phyloP scores from a whole-genome alignment of 2,888 invertebrate genomes.

The Spodoptera picta region DNA sequence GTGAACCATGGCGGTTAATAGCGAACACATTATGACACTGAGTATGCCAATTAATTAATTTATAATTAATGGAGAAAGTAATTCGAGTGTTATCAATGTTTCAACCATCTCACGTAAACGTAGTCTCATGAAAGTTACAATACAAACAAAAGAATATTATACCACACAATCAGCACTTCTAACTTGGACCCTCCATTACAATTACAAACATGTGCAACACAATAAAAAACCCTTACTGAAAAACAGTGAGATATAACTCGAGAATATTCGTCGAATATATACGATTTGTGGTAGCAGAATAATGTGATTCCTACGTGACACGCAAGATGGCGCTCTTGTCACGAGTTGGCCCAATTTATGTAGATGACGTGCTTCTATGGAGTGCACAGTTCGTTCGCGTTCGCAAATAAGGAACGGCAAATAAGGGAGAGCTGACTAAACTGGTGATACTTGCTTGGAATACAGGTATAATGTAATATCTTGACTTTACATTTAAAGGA shows the following conservation, averaged over 20 bases:
- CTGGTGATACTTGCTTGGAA: slow-evolving; percentile 3
- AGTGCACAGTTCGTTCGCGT: slow-evolving; percentile 43
- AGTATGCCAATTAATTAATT: too few species aligned
- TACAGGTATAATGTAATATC: not conserved
- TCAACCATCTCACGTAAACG: too few species aligned
- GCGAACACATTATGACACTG: too few species aligned
- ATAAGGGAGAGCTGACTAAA: slow-evolving; percentile 15
- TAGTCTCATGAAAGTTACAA: too few species aligned
- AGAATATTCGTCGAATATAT: slow-evolving; percentile 50
- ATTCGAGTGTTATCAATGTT: too few species aligned
- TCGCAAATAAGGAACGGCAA: slow-evolving; percentile 35
- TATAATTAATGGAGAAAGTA: too few species aligned
- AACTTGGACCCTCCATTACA: slow-evolving; percentile 12
- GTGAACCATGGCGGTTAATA: too few species aligned
- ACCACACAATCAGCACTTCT: not conserved
- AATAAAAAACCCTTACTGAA: slow-evolving; percentile 28
- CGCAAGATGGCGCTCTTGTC: slow-evolving; percentile 48
- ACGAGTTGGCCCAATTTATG: slow-evolving; percentile 65
- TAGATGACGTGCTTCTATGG: slow-evolving; percentile 61
- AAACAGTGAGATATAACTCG: slow-evolving; percentile 41
- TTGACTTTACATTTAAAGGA: too few species aligned
- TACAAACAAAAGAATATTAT: too few species aligned
- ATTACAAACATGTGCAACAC: slow-evolving; percentile 26
- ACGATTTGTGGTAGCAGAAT: slow-evolving; percentile 57
- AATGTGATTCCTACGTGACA: slow-evolving; percentile 56